A percentile compares a stretch with the other conserved stretches of the same genome.
phyloP scores from a whole-genome alignment of 1,140 invertebrate genomes.

The Atta colombica region DNA sequence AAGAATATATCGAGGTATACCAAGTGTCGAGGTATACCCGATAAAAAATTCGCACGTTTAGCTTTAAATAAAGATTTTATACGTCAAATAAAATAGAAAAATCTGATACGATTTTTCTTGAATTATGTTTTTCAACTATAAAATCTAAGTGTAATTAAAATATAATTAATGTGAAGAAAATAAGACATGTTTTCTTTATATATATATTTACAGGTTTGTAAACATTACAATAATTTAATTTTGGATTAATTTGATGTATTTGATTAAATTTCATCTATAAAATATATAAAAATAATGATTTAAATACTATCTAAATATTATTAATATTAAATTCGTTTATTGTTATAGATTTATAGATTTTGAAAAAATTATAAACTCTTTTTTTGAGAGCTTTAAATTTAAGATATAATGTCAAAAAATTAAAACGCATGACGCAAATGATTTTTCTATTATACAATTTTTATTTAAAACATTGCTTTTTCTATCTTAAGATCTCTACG shows the following conservation, averaged over 20 bases:
- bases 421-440: not conserved
- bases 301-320: not conserved
- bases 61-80: slow-evolving; percentile 9
- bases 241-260: not conserved
- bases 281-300: not conserved
- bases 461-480: slow-evolving; percentile 18
- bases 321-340: not conserved
- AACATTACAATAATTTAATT: not conserved
- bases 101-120: not conserved
- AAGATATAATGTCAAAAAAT: not conserved
- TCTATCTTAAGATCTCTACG: not conserved
- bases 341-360: not conserved
- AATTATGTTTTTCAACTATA: not conserved
- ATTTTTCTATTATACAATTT: not conserved
- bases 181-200: not conserved
- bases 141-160: not conserved
- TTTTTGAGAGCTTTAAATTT: not conserved
- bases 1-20: not conserved
- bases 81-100: not conserved
- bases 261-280: not conserved
- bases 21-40: not conserved
- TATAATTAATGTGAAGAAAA: not conserved
- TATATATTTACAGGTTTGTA: not conserved
- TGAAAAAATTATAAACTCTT: not conserved
- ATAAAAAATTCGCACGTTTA: not conserved